These are phyloP conservation scores for Neoascia interrupta DNA, from an alignment of 2,888 invertebrate species.

Conservation along the genomic window DNA sequence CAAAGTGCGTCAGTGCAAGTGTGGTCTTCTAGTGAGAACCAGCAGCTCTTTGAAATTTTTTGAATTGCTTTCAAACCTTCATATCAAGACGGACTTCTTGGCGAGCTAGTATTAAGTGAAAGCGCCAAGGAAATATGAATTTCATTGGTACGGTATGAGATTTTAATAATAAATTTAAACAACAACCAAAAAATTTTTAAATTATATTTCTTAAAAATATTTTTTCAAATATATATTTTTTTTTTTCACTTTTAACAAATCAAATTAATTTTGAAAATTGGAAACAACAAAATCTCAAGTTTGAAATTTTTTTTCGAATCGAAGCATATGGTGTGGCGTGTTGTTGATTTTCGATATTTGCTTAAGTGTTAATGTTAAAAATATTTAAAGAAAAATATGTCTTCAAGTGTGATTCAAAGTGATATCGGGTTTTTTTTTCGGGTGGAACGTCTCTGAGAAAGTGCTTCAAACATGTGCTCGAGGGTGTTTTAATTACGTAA, in stretches of 20 bases:
- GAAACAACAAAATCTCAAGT: conserved; percentile 10
- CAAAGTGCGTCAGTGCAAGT: conserved; percentile 77
- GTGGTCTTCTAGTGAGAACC: conserved; percentile 72
- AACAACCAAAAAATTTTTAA: conserved; percentile 6
- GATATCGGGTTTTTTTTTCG: background rate
- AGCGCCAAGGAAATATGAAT: conserved; percentile 80
- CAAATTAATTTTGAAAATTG: conserved; percentile 7
- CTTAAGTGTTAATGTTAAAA: background rate
- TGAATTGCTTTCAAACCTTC: conserved; percentile 58
- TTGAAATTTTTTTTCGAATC: background rate
- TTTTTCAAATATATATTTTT: conserved; percentile 4
- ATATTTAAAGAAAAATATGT: conserved; percentile 15
- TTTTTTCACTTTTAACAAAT: conserved; percentile 10
- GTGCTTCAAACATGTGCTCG: conserved; percentile 7
- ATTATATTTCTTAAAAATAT: background rate
- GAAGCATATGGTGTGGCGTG: conserved; percentile 57
- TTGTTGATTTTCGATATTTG: conserved; percentile 15
- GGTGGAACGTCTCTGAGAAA: background rate
- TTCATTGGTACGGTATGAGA: conserved; percentile 79
- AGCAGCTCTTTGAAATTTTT: conserved; percentile 62
- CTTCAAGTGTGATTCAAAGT: background rate
- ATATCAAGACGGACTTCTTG: conserved; percentile 76
- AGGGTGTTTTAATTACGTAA: conserved; percentile 48
- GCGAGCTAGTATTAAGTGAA: conserved; percentile 79
- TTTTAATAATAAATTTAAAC: conserved; percentile 8